Evolutionary conservation across 2,888 invertebrate genomes (phyloP).

Genomic region (Operophtera brumata): DNA sequence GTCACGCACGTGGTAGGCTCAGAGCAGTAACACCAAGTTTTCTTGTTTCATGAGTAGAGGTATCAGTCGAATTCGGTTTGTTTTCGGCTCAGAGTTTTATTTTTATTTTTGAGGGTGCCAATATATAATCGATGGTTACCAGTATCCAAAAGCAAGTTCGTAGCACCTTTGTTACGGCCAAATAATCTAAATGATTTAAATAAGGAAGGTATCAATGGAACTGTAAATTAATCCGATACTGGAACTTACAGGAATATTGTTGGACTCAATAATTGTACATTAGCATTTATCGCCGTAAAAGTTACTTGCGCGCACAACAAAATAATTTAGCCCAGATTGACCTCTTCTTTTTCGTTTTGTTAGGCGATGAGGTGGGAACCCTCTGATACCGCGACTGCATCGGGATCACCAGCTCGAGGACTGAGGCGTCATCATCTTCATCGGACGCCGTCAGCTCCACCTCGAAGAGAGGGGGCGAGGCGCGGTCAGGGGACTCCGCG

Average conservation of each 20-base stretch:
- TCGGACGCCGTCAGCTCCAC: constrained; percentile 72
- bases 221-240: too few relatives aligned
- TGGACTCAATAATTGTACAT: not conserved
- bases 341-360: constrained; percentile 42
- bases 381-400: constrained; percentile 56
- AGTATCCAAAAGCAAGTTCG: too few relatives aligned
- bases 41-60: too few relatives aligned
- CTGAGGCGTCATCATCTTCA: constrained; percentile 69
- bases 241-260: not conserved
- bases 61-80: too few relatives aligned
- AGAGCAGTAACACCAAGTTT: too few relatives aligned
- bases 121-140: too few relatives aligned
- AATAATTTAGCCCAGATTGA: constrained; percentile 34
- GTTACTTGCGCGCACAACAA: constrained; percentile 46
- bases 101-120: too few relatives aligned
- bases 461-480: constrained; percentile 64
- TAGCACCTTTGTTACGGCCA: too few relatives aligned
- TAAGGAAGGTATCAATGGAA: too few relatives aligned
- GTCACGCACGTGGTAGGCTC: too few relatives aligned
- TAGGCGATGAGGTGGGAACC: constrained; percentile 56
- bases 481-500: constrained; percentile 38
- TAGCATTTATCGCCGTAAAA: not conserved
- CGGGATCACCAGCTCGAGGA: constrained; percentile 69
- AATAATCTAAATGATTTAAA: too few relatives aligned
- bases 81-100: too few relatives aligned